A percentile compares a stretch with the other conserved stretches of the same genome.
Evolutionary conservation across 2,888 invertebrate species (phyloP).

Genomic region (Ashinkailepas kermadecensis): DNA sequence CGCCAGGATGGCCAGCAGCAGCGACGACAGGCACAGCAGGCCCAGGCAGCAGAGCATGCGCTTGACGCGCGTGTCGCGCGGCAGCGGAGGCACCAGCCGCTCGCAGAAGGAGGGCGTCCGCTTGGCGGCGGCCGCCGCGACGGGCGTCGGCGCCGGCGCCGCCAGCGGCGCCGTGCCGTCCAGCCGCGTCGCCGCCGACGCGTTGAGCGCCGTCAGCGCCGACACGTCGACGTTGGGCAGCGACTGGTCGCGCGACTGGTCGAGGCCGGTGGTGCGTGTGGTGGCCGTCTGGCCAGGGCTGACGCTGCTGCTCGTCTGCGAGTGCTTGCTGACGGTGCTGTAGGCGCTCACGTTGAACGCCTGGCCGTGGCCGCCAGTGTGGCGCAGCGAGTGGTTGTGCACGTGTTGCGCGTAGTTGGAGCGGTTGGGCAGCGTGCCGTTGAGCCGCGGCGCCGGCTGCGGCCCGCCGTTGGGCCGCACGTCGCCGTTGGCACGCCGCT

Average conservation of each 20-base stretch:
- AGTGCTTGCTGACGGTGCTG: slow-evolving; percentile 18
- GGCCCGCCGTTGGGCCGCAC: not conserved
- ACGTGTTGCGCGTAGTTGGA: slow-evolving; percentile 14
- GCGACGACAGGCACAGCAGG: slow-evolving; percentile 72
- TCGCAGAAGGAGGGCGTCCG: slow-evolving; percentile 29
- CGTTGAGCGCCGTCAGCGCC: slow-evolving; percentile 25
- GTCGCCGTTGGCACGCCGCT: not conserved
- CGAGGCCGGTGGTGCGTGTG: slow-evolving; percentile 34
- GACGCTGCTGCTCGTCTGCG: slow-evolving; percentile 7
- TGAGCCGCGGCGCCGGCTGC: not conserved
- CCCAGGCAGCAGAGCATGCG: slow-evolving; percentile 80
- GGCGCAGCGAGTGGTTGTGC: not conserved
- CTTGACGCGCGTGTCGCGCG: slow-evolving; percentile 55
- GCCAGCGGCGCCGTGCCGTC: slow-evolving; percentile 32
- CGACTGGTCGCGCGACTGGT: slow-evolving; percentile 35
- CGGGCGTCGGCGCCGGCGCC: slow-evolving; percentile 36
- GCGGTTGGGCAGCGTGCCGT: slow-evolving; percentile 10
- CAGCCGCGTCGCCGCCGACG: slow-evolving; percentile 36
- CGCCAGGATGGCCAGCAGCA: slow-evolving; percentile 72
- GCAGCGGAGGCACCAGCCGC: slow-evolving; percentile 35
- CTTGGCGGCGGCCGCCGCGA: slow-evolving; percentile 2
- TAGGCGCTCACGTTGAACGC: slow-evolving; percentile 7
- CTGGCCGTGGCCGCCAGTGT: not conserved
- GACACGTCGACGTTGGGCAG: slow-evolving; percentile 32
- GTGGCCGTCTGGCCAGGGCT: slow-evolving; percentile 20